These are phyloP conservation scores for Tachina grossa DNA, from an alignment of 2,888 invertebrate species.

Conservation along the genomic window DNA sequence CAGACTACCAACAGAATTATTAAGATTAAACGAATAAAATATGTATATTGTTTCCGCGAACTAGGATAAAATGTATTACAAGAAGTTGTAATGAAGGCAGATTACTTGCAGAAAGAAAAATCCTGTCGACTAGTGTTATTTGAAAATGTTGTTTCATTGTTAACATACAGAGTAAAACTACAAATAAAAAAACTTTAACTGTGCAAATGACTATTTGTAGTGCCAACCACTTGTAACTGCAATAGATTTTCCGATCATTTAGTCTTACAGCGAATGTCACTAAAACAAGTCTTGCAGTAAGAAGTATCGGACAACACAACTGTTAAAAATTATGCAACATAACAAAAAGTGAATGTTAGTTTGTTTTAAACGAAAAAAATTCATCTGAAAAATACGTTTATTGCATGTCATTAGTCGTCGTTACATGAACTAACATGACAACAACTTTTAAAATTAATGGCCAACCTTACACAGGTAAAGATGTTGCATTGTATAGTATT, in stretches of 20 bases:
- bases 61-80: too few relatives aligned
- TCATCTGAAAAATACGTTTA: not conserved
- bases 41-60: too few relatives aligned
- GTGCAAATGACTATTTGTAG: not conserved
- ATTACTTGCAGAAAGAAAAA: not conserved
- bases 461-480: constrained; percentile 65
- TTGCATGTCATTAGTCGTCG: not conserved
- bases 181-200: not conserved
- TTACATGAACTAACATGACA: constrained; percentile 50
- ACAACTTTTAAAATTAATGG: constrained; percentile 71
- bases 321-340: not conserved
- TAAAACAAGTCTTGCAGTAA: constrained; percentile 39
- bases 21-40: too few relatives aligned
- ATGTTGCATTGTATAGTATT: not conserved
- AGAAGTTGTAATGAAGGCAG: too few relatives aligned
- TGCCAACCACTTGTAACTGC: not conserved
- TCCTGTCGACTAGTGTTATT: constrained; percentile 7
- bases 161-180: not conserved
- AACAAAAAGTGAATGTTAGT: constrained; percentile 9
- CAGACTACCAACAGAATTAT: too few relatives aligned
- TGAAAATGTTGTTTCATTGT: constrained; percentile 7
- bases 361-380: not conserved
- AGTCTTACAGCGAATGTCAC: constrained; percentile 40
- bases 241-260: constrained; percentile 26
- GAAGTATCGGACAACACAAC: constrained; percentile 9